A percentile compares a stretch with the other conserved stretches of the same genome.
Conservation (phyloP, 2,888 invertebrate genomes). For the Nymphalis c-album region DNA sequence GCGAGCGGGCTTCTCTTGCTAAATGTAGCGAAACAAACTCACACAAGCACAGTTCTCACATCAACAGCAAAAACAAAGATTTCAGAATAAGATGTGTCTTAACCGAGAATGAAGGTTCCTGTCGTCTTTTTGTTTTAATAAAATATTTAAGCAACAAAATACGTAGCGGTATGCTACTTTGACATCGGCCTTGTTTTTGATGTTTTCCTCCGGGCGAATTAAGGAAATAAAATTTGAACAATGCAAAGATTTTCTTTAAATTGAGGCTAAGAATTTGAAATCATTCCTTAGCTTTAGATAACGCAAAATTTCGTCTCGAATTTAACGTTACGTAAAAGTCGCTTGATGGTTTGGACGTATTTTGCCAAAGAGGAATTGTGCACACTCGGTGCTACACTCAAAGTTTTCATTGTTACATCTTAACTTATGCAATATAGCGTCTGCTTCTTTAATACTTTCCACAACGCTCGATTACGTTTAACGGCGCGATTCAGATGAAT, state of each 20-base stretch:
- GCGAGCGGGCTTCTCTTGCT: slow-evolving; percentile 59
- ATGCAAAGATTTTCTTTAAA: slow-evolving; percentile 24
- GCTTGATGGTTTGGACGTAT: slow-evolving; percentile 61
- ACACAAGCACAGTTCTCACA: slow-evolving; percentile 58
- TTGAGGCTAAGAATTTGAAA: slow-evolving; percentile 20
- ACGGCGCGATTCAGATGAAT: slow-evolving; percentile 76
- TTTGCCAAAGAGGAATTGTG: slow-evolving; percentile 68
- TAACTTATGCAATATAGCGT: slow-evolving; percentile 80
- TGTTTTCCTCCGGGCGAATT: slow-evolving; percentile 27
- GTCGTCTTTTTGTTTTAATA: slow-evolving; percentile 37
- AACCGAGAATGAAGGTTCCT: slow-evolving; percentile 34
- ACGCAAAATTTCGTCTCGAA: slow-evolving; percentile 33
- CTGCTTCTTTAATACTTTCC: slow-evolving; percentile 79
- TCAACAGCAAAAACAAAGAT: slow-evolving; percentile 51
- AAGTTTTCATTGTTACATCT: slow-evolving; percentile 79
- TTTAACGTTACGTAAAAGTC: slow-evolving; percentile 55
- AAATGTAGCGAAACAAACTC: slow-evolving; percentile 73
- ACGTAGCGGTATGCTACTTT: slow-evolving; percentile 27
- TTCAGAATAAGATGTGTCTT: slow-evolving; percentile 39
- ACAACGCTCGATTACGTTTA: slow-evolving; percentile 79
- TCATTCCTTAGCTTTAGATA: slow-evolving; percentile 25
- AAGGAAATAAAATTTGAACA: slow-evolving; percentile 27
- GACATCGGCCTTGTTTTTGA: slow-evolving; percentile 33
- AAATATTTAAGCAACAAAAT: slow-evolving; percentile 39
- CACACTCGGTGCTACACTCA: slow-evolving; percentile 72